Evolutionary conservation across 2,113 vertebrate genomes (phyloP), one percentile per base, ranked within the genome.

Genomic region (Eolophus roseicapilla): DNA sequence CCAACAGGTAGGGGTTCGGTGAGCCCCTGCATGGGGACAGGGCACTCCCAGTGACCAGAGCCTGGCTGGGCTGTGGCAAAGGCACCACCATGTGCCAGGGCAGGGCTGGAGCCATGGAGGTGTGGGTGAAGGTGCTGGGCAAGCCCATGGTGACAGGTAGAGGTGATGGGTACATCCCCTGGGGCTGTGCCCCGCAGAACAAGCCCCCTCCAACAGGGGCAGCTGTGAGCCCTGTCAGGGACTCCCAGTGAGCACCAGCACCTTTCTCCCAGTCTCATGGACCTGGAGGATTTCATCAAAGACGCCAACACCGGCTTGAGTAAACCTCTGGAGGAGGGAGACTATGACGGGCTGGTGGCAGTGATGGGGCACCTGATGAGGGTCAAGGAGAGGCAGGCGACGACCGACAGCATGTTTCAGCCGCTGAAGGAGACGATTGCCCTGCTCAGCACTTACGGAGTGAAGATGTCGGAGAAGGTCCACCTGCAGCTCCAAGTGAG

Each of bases 361-460:
- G 86, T 98, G 86, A 98, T 98, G 97, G 97, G 93, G 0, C 96
- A 98, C 35, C 79, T 98, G 91, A 95, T 96, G 49, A 97, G 21
- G 75, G 97, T 98, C 80, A 98, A 94, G 88, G 98, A 98, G 55
- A 88, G 98, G 84, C 98, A 98, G 74, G 50, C 2, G 7, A 53
- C 11, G 2, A 98, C 98, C 0, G 97, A 98, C 24, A 4, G 2
- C 86, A 97, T 98, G 98, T 98, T 98, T 3, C 94, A 98, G 94
- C 98, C 98, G 23, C 86, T 98, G 95, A 98, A 96, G 90, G 97
- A 98, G 25, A 98, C 96, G 1, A 85, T 98, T 2, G 95, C 97
- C 1, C 95, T 98, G 78, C 98, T 98, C 24, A 96, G 86, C 92
- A 57, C 68, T 3, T 98, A 98, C 0, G 97, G 97, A 17, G 97